Evolutionary conservation across 1,140 invertebrate genomes (phyloP).

Genomic region (Drosophila nebulosa): DNA sequence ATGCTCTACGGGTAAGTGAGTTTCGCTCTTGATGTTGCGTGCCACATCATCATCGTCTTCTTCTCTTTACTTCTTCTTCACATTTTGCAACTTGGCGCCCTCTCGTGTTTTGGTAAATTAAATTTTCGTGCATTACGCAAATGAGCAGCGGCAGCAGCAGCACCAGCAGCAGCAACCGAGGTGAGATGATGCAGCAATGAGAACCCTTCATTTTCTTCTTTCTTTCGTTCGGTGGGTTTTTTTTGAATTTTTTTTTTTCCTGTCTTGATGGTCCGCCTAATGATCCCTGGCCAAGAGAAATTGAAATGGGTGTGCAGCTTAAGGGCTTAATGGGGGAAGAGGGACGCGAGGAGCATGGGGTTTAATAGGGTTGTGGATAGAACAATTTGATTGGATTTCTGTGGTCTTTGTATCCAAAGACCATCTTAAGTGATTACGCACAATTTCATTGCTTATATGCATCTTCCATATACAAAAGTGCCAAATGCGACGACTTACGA

Average conservation of each 20-base stretch:
- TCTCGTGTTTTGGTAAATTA: constrained; percentile 70
- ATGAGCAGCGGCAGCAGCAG: constrained; percentile 54
- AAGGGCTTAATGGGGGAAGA: constrained; percentile 25
- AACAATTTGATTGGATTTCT: background rate
- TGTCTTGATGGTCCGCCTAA: constrained; percentile 17
- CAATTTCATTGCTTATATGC: background rate
- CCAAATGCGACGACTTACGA: background rate
- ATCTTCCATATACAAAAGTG: background rate
- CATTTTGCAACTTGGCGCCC: constrained; percentile 20
- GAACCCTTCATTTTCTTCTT: background rate
- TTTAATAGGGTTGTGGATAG: background rate
- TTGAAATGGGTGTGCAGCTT: constrained; percentile 13
- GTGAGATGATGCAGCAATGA: background rate
- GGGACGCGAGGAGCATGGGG: too few relatives aligned
- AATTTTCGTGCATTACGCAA: constrained; percentile 78
- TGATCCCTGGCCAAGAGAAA: constrained; percentile 47
- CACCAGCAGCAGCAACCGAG: background rate
- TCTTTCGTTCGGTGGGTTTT: background rate
- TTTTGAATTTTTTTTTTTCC: background rate
- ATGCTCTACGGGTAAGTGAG: constrained; percentile 67
- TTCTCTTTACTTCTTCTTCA: background rate
- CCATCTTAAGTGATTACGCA: background rate
- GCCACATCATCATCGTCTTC: constrained; percentile 16
- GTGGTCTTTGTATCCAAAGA: background rate
- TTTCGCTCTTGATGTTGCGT: constrained; percentile 44